Conservation (phyloP, 2,888 invertebrate genomes). For the Periphyllus acericola region DNA sequence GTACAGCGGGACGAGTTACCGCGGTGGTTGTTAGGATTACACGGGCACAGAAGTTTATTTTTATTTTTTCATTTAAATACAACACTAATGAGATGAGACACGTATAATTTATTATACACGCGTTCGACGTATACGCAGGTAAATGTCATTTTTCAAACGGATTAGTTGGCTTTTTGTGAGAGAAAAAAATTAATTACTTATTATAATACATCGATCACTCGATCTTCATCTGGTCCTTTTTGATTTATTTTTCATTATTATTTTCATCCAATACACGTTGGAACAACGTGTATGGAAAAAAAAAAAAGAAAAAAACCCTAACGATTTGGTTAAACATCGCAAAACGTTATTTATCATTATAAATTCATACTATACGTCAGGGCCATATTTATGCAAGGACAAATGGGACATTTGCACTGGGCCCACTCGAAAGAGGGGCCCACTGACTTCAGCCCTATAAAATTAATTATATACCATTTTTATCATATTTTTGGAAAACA, state of each 20-base stretch:
- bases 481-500: too few species aligned
- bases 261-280: slow-evolving; percentile 1
- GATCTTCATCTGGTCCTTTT: not conserved
- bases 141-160: not conserved
- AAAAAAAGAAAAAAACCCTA: not conserved
- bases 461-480: too few species aligned
- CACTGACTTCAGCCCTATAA: too few species aligned
- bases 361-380: not conserved
- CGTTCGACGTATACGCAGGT: not conserved
- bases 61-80: not conserved
- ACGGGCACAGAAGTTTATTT: not conserved
- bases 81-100: not conserved
- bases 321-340: not conserved
- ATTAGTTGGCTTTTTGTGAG: not conserved
- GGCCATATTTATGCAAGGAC: too few species aligned
- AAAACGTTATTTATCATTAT: not conserved
- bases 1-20: not conserved
- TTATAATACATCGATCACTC: not conserved
- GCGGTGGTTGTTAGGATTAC: not conserved
- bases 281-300: not conserved
- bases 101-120: not conserved
- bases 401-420: too few species aligned
- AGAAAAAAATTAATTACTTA: too few species aligned
- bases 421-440: too few species aligned
- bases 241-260: not conserved